phyloP scores from a whole-genome alignment of 2,888 invertebrate species.

The Morpho helenor region DNA sequence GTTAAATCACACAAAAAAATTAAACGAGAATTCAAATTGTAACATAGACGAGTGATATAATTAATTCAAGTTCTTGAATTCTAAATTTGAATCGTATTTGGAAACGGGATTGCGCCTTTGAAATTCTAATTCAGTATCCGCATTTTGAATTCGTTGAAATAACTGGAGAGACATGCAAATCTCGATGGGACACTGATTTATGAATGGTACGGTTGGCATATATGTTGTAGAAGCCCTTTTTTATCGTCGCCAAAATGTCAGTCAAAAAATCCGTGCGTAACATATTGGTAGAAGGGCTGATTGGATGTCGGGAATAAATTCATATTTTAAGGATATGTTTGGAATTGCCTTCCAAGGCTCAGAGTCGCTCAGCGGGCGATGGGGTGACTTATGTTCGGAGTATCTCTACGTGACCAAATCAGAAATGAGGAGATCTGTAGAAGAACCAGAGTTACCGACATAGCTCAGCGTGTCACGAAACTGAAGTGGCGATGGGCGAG shows the following conservation, averaged over 20 bases:
- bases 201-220: conserved; percentile 33
- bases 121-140: conserved; percentile 30
- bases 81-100: conserved; percentile 25
- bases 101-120: conserved; percentile 27
- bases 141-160: conserved; percentile 21
- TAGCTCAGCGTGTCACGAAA: no score
- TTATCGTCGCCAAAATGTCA: conserved; percentile 9
- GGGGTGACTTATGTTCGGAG: no score
- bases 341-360: no score
- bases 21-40: conserved; percentile 1
- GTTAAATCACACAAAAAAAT: not conserved
- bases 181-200: conserved; percentile 38
- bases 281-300: conserved; percentile 11
- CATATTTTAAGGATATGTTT: conserved; percentile 9
- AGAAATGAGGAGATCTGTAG: no score
- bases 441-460: no score
- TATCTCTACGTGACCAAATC: no score
- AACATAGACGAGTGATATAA: conserved; percentile 3
- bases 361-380: no score
- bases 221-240: conserved; percentile 34
- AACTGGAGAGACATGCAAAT: conserved; percentile 33
- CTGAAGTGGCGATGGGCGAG: no score
- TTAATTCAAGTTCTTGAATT: conserved; percentile 14
- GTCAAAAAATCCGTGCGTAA: conserved; percentile 13
- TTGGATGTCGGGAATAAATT: conserved; percentile 5